Conservation (phyloP, 2,888 invertebrate genomes). For the Desoria tigrina region DNA sequence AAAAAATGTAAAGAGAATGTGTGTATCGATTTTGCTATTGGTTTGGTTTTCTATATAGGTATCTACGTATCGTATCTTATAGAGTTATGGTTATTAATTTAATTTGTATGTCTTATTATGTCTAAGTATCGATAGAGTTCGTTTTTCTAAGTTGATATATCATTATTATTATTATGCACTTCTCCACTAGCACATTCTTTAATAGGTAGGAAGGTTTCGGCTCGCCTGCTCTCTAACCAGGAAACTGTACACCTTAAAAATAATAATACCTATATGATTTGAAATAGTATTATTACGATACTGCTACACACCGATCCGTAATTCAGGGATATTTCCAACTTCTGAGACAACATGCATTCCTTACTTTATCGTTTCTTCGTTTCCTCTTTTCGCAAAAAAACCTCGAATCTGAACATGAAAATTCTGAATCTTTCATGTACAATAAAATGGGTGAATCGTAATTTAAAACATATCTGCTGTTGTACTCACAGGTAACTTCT, state of each 20-base stretch:
- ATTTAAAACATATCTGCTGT: background rate
- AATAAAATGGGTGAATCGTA: too few relatives aligned
- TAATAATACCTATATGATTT: conserved; percentile 8
- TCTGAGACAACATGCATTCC: too few relatives aligned
- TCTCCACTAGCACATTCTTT: conserved; percentile 35
- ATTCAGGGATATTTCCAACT: conserved; percentile 1
- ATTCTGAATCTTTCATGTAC: too few relatives aligned
- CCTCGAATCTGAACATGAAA: too few relatives aligned
- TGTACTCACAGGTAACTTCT: conserved; percentile 11
- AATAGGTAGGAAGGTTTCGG: conserved; percentile 31
- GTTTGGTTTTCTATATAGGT: background rate
- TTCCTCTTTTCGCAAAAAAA: too few relatives aligned
- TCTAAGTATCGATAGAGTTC: too few relatives aligned
- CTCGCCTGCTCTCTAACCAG: background rate
- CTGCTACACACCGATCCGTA: conserved; percentile 3
- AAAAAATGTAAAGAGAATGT: background rate
- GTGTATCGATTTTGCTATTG: conserved; percentile 3
- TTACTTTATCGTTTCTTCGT: too few relatives aligned
- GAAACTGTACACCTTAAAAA: background rate
- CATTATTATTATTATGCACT: background rate
- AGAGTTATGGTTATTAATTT: too few relatives aligned
- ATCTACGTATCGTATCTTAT: conserved; percentile 2
- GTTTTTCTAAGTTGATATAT: too few relatives aligned
- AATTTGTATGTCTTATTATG: too few relatives aligned
- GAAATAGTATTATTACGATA: background rate